Percentiles rank a stretch among this genome's conserved stretches.
Evolutionary conservation across 2,113 vertebrate species (phyloP).

Genomic region (Cathartes aura): DNA sequence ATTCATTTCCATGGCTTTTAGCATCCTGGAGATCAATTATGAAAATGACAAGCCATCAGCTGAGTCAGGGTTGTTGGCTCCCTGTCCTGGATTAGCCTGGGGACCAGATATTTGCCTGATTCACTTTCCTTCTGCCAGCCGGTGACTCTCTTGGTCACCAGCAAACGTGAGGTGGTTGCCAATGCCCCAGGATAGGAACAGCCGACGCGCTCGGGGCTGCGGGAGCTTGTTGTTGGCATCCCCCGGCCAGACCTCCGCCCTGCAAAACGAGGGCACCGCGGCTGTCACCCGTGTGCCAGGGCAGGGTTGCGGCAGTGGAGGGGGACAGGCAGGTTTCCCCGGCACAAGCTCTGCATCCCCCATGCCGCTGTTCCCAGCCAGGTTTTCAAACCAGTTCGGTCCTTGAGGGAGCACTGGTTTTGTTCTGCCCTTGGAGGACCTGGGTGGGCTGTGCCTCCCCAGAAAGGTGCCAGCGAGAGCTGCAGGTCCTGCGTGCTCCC

Average conservation of each 20-base stretch:
- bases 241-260: background rate
- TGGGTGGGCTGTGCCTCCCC: background rate
- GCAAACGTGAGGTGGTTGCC: background rate
- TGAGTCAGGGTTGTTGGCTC: constrained; percentile 48
- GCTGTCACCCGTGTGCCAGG: background rate
- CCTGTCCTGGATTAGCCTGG: background rate
- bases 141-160: background rate
- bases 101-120: background rate
- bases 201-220: accelerated
- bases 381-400: background rate
- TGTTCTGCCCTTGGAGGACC: background rate
- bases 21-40: constrained; percentile 4
- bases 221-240: background rate
- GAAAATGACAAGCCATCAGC: background rate
- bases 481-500: accelerated
- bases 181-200: background rate
- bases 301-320: background rate
- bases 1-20: constrained; percentile 20
- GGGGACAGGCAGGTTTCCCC: background rate
- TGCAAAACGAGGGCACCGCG: accelerated
- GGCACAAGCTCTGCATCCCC: background rate
- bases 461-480: background rate
- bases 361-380: background rate
- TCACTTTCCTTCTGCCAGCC: background rate
- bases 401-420: accelerated